Evolutionary conservation across 1,140 invertebrate species (phyloP), one percentile per base, ranked within the genome.

Genomic region (Hydropsyche tenuis): DNA sequence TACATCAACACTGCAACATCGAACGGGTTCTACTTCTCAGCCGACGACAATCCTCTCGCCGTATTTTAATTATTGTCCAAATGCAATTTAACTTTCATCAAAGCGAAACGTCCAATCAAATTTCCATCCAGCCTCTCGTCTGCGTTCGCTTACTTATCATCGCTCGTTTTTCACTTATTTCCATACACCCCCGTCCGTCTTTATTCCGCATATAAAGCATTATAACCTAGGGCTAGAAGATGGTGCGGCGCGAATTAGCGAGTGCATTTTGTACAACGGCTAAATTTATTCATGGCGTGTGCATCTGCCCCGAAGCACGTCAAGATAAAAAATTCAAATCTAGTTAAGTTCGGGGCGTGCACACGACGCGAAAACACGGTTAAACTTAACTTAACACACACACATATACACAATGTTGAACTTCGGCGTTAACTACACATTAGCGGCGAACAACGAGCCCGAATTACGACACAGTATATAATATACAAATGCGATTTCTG

Each of bases 291-390:
- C 68, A 70, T 70, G 48, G 48, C 2, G 45, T 46, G 51, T 70
- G 68, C 68, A 56, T 70, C 68, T 70, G 68, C 14, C 68, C n/a
- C 56, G 48, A 56, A 45, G 65, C 30, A 37, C 65, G 42, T 68
- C 45, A 23, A 48, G 65, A 69, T 69, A 69, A 70, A 70, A 70
- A 70, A 70, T 70, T 70, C 68, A 70, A 70, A 70, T 45, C 48
- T 70, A 16, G 42, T 65, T 65, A 60, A 60, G 48, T 53, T 53
- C 48, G 48, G 18, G 48, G 20, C 56, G 56, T 23, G 56, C 56
- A 25, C 22, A 25, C 48, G 16, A 18, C 14, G 14, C 5, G 48
- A 18, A 53, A 53, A 53, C 48, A 18, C 9, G 6, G 16, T 5
- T 20, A 53, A 53, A 53, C 16, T 53, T 53, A 53, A 53, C 16